These are phyloP conservation scores for Noctua comes DNA, from an alignment of 2,888 invertebrate genomes.

Conservation along the genomic window DNA sequence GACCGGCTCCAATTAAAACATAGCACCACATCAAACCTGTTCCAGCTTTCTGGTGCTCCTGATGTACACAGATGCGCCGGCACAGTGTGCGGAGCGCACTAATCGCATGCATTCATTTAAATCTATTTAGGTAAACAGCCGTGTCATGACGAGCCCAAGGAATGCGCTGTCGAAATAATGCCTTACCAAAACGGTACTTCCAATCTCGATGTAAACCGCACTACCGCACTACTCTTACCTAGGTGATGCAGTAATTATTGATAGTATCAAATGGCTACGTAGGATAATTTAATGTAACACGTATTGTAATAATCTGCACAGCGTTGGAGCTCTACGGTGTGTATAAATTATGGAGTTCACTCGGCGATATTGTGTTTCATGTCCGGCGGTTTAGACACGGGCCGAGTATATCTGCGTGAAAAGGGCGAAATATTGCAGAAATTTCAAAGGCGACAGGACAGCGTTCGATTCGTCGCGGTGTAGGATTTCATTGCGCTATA, in stretches of 20 bases:
- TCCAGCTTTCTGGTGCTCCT: conserved; percentile 68
- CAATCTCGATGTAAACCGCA: conserved; percentile 4
- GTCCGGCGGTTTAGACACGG: conserved; percentile 89
- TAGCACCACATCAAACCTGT: conserved; percentile 80
- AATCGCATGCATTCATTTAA: conserved; percentile 83
- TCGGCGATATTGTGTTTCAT: conserved; percentile 89
- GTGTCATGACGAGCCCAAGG: conserved; percentile 44
- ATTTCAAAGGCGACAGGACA: conserved; percentile 89
- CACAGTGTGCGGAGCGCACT: conserved; percentile 64
- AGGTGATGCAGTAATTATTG: conserved; percentile 48
- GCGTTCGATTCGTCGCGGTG: conserved; percentile 90
- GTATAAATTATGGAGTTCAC: conserved; percentile 88
- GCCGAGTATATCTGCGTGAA: conserved; percentile 88
- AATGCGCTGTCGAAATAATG: conserved; percentile 32
- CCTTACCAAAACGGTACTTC: conserved; percentile 29
- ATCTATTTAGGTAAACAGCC: conserved; percentile 84
- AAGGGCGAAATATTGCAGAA: conserved; percentile 90
- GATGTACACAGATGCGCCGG: conserved; percentile 70
- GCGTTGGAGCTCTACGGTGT: conserved; percentile 77
- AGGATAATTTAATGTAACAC: conserved; percentile 79
- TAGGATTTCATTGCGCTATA: conserved; percentile 89
- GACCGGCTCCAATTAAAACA: conserved; percentile 80
- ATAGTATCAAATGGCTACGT: conserved; percentile 48
- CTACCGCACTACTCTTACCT: conserved; percentile 4
- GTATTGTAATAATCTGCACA: conserved; percentile 79